Conservation (phyloP, 1,140 invertebrate species). For the Rhynchophorus ferrugineus region DNA sequence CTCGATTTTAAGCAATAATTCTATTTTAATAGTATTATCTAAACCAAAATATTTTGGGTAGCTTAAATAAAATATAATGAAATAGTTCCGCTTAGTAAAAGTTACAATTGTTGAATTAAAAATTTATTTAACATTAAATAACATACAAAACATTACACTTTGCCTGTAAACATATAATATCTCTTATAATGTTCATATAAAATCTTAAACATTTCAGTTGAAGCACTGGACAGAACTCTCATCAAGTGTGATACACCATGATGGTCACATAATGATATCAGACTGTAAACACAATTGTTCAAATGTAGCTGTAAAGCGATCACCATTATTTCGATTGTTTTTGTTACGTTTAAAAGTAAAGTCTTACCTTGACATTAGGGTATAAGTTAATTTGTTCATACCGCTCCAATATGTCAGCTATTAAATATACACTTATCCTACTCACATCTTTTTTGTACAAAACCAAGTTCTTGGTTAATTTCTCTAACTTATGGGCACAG, state of each 20-base stretch:
- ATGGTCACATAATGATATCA: conserved; percentile 33
- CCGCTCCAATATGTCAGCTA: conserved; percentile 34
- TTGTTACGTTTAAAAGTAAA: conserved; percentile 1
- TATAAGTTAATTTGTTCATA: conserved; percentile 31
- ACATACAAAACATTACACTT: too few species aligned
- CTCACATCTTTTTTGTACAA: conserved; percentile 30
- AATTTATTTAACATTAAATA: not conserved
- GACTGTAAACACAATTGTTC: conserved; percentile 33
- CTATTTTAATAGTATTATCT: too few species aligned
- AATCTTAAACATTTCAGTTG: conserved; percentile 37
- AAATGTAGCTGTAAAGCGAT: conserved; percentile 32
- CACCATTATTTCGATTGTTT: conserved; percentile 12
- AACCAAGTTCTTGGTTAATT: conserved; percentile 31
- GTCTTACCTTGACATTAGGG: conserved; percentile 32
- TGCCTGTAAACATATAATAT: conserved; percentile 39
- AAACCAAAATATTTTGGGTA: too few species aligned
- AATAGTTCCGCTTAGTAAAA: too few species aligned
- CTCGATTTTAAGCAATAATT: too few species aligned
- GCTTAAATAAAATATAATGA: too few species aligned
- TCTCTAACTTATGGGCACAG: conserved; percentile 33
- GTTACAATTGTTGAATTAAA: not conserved
- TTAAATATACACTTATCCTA: conserved; percentile 33
- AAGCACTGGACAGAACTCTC: conserved; percentile 32
- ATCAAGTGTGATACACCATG: conserved; percentile 34
- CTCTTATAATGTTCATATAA: conserved; percentile 37